phyloP scores from a whole-genome alignment of 2,797 vertebrate genomes.

The Leucoraja ocellata region DNA sequence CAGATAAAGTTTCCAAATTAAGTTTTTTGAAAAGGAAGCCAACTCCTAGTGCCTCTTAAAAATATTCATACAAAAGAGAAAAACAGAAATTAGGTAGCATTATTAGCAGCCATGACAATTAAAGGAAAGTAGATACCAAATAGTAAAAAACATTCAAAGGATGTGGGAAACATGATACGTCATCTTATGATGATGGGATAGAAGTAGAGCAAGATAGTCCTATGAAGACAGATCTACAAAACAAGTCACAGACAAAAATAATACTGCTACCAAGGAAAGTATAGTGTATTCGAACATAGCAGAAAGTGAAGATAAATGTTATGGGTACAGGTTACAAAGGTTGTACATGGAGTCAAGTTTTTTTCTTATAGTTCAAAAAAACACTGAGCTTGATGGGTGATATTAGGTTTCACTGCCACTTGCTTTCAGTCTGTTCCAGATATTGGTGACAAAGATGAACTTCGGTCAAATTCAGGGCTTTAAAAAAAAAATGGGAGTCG shows the following conservation, averaged over 20 bases:
- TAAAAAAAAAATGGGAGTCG: too few species aligned
- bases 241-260: not conserved
- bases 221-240: not conserved
- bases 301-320: not conserved
- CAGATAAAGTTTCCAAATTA: too few species aligned
- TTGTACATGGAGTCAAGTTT: not conserved
- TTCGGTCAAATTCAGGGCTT: too few species aligned
- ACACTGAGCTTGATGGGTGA: too few species aligned
- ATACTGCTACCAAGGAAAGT: not conserved
- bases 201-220: not conserved
- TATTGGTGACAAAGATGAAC: too few species aligned
- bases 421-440: too few species aligned
- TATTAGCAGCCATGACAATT: not conserved
- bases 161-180: not conserved
- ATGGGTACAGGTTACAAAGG: not conserved
- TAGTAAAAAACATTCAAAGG: not conserved
- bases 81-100: too few species aligned
- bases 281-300: not conserved
- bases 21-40: too few species aligned
- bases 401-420: too few species aligned
- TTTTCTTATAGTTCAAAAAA: too few species aligned
- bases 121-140: not conserved
- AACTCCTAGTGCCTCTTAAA: too few species aligned
- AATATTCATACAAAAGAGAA: too few species aligned
- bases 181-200: not conserved